Evolutionary conservation across 2,113 vertebrate genomes (phyloP).

Genomic region (Lepisosteus oculatus): DNA sequence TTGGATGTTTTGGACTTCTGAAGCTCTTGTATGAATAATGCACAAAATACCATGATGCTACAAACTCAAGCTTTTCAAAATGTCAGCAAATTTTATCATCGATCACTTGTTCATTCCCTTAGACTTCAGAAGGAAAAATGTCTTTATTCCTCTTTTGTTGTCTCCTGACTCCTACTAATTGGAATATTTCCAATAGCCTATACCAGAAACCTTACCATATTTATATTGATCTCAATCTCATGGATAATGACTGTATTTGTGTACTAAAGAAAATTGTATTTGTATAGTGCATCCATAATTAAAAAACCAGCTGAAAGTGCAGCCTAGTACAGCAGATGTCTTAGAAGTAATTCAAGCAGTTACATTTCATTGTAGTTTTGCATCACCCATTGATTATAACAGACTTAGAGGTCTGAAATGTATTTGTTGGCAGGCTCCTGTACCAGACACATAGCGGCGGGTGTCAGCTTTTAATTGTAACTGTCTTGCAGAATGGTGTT

Average conservation of each 20-base stretch:
- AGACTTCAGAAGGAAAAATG: not conserved
- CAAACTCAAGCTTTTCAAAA: not conserved
- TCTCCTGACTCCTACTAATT: not conserved
- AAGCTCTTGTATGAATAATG: not conserved
- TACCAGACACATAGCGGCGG: constrained; percentile 68
- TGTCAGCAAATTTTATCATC: constrained; percentile 9
- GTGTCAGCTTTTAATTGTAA: constrained; percentile 99
- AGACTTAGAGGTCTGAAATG: constrained; percentile 60
- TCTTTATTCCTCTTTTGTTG: not conserved
- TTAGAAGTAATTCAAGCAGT: constrained; percentile 10
- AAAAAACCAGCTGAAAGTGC: constrained; percentile 20
- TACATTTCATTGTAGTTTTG: constrained; percentile 38
- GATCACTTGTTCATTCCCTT: constrained; percentile 6
- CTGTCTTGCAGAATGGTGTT: constrained; percentile 97
- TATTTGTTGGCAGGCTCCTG: constrained; percentile 66
- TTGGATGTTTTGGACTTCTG: not conserved
- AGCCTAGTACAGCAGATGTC: constrained; percentile 37
- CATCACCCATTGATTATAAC: constrained; percentile 45
- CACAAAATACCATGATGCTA: constrained; percentile 1
- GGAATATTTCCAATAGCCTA: not conserved
- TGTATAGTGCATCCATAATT: not conserved
- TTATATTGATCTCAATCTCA: constrained; percentile 6
- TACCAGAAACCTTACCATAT: not conserved
- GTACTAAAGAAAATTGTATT: not conserved
- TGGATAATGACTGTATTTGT: not conserved